Evolutionary conservation across 2,113 vertebrate species (phyloP).

Genomic region (Leucopsar rothschildi): DNA sequence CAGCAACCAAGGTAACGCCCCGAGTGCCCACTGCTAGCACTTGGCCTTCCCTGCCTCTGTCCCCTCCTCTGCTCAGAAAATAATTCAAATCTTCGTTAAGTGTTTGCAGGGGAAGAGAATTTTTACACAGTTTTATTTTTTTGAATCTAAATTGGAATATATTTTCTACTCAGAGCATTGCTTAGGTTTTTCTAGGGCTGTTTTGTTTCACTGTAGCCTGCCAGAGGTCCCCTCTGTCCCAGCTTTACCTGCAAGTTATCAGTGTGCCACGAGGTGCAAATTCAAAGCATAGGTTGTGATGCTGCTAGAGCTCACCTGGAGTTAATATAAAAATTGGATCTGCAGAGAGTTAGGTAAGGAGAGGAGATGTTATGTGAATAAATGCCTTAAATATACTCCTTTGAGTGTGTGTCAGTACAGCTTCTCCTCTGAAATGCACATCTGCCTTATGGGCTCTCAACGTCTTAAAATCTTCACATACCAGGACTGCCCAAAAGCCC

Average conservation of each 20-base stretch:
- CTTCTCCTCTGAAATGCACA: background rate
- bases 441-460: background rate
- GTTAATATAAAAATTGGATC: conserved; percentile 10
- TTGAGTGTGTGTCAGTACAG: background rate
- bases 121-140: accelerated
- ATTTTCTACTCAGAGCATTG: background rate
- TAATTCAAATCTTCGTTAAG: background rate
- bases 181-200: background rate
- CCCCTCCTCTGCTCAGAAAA: background rate
- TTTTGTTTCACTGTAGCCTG: background rate
- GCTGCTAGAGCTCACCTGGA: background rate
- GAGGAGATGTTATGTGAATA: background rate
- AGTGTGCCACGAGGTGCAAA: background rate
- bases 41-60: background rate
- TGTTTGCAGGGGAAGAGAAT: accelerated
- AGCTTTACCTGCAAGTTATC: background rate
- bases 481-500: background rate
- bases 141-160: background rate
- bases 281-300: background rate
- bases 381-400: background rate
- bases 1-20: conserved; percentile 62
- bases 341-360: background rate
- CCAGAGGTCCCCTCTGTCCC: background rate
- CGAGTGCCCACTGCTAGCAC: accelerated
- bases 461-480: background rate